These are phyloP conservation scores for Neocloeon triangulifer DNA, from an alignment of 1,140 invertebrate species.

Conservation along the genomic window DNA sequence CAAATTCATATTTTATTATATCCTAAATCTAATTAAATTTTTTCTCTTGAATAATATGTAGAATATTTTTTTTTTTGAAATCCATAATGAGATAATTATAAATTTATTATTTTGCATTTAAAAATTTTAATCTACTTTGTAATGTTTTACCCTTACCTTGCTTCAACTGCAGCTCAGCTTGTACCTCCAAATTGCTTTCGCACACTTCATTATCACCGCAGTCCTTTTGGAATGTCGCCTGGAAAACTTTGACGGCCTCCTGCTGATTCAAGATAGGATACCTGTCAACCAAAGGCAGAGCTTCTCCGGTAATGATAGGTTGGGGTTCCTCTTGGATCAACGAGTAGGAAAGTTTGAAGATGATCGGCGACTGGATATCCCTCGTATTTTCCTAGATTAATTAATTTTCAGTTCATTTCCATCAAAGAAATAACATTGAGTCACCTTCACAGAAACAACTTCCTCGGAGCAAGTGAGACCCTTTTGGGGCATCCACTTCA, in stretches of 20 bases:
- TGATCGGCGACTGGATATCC: conserved; percentile 65
- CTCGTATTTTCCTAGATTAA: conserved; percentile 39
- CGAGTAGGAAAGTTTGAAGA: conserved; percentile 64
- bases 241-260: conserved; percentile 54
- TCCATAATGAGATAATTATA: too few species aligned
- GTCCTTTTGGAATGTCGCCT: conserved; percentile 77
- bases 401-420: conserved; percentile 1
- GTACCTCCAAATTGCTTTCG: conserved; percentile 56
- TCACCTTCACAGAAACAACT: conserved; percentile 54
- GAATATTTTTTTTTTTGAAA: too few species aligned
- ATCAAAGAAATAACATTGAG: too few species aligned
- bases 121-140: too few species aligned
- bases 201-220: conserved; percentile 79
- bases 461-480: conserved; percentile 51
- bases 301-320: conserved; percentile 23
- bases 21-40: too few species aligned
- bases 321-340: conserved; percentile 43
- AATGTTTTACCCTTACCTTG: too few species aligned
- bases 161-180: conserved; percentile 35
- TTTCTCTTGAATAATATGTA: too few species aligned
- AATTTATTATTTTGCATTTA: too few species aligned
- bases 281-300: conserved; percentile 44
- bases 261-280: conserved; percentile 78
- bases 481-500: conserved; percentile 17
- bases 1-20: too few species aligned